Evolutionary conservation across 2,888 invertebrate species (phyloP), one percentile per base, ranked within the genome.

Genomic region (Diarsia brunnea): DNA sequence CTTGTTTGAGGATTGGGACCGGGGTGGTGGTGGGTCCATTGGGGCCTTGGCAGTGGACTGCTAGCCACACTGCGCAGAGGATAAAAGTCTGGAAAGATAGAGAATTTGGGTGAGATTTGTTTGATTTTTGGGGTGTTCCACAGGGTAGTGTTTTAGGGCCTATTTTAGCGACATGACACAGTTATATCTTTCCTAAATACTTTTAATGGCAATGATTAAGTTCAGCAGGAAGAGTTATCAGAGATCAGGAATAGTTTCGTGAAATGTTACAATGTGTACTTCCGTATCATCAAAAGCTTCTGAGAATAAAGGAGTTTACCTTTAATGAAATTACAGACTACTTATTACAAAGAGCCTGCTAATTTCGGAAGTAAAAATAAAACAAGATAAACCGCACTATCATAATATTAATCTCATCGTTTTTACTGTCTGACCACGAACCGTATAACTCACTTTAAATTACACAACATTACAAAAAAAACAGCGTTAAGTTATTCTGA

Each of bases 1-100:
- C 98, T 94, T 98, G 98, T 92, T 98, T 98, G 69, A 98, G 95
- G 91, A 98, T 98, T 0, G 98, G 98, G 16, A 98, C 98, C 0
- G 98, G 98, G 0, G 98, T 98, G 2, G 98, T 98, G 86, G 97
- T 97, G 69, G 97, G 97, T 16, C 97, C 96, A 86, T 97, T 96
- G 75, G 96, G 93, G 64, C 95, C 93, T 87, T 97, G 97, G 75
- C 93, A 93, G 61, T 81, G 76, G 65, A 91, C 85, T 16, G 89
- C 87, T 64, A 90, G 55, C 84, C 91, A 89, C 55, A 87, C 91
- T 14, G 90, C 82, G 81, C 88, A 88, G 79, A 93, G 69, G 64
- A 91, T 82, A 1, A 91, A 51, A 11, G 88, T 75, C 93, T 93
- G 92, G 66, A 93, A 92, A 58, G 14, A 79, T 38, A 75, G 19